Evolutionary conservation across 1,140 invertebrate genomes (phyloP).

Genomic region (Thrips palmi): DNA sequence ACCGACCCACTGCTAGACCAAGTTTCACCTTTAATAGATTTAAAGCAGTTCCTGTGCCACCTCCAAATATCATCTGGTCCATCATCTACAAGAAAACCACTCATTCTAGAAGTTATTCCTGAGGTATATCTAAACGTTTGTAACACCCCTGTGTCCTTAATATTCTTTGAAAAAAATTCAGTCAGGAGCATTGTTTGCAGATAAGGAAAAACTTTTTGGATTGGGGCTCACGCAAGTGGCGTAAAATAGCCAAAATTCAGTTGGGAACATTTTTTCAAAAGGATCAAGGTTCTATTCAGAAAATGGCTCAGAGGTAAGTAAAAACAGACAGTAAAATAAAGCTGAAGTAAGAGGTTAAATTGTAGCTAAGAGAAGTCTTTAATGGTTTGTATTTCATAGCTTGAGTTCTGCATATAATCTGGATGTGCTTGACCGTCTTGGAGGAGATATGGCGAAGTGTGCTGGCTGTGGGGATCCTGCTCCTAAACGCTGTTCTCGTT

Average conservation of each 20-base stretch:
- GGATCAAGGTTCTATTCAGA: conserved; percentile 28
- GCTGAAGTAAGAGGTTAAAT: no score
- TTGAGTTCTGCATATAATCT: conserved; percentile 28
- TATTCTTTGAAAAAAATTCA: no score
- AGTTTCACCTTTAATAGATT: conserved; percentile 47
- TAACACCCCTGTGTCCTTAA: neutral
- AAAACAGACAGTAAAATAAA: no score
- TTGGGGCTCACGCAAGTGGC: conserved; percentile 32
- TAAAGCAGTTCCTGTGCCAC: conserved; percentile 46
- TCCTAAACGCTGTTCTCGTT: conserved; percentile 28
- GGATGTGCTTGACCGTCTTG: conserved; percentile 24
- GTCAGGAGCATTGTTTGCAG: no score
- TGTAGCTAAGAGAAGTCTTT: no score
- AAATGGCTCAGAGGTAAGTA: conserved; percentile 29
- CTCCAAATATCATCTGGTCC: conserved; percentile 22
- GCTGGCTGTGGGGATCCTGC: conserved; percentile 23
- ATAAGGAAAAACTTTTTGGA: conserved; percentile 27
- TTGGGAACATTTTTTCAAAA: conserved; percentile 28
- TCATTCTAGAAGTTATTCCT: conserved; percentile 37
- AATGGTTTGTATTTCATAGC: no score
- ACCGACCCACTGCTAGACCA: conserved; percentile 50
- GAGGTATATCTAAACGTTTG: conserved; percentile 20
- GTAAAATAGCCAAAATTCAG: conserved; percentile 34
- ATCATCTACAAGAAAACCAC: conserved; percentile 19
- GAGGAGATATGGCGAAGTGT: conserved; percentile 21